Evolutionary conservation across 2,113 vertebrate genomes (phyloP).

Genomic region (Bostrychus sinensis): DNA sequence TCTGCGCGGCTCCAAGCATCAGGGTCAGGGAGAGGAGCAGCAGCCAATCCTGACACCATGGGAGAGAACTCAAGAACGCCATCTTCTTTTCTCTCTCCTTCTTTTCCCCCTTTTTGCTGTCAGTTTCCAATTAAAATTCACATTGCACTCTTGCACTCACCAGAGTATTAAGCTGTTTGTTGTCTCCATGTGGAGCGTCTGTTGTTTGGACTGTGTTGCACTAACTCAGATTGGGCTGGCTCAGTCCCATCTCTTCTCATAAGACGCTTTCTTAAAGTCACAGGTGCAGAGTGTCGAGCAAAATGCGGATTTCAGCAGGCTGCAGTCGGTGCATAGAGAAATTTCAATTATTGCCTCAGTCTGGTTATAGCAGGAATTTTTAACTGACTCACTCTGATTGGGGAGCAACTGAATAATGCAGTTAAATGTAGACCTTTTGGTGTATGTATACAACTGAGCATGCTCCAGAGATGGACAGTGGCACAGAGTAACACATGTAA

Average conservation of each 20-base stretch:
- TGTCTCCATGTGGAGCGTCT: conserved; percentile 44
- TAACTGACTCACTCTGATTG: too few relatives aligned
- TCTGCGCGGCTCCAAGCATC: conserved; percentile 61
- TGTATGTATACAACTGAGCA: too few relatives aligned
- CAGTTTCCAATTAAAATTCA: conserved; percentile 47
- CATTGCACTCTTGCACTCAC: conserved; percentile 14
- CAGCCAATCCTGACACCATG: conserved; percentile 40
- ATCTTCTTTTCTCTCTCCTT: conserved; percentile 22
- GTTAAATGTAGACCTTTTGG: too few relatives aligned
- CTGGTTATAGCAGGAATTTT: too few relatives aligned
- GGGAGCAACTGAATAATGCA: too few relatives aligned
- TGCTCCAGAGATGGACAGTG: too few relatives aligned
- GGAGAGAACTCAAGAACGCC: conserved; percentile 44
- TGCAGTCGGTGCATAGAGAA: too few relatives aligned
- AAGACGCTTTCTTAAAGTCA: conserved; percentile 36
- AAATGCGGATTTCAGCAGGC: too few relatives aligned
- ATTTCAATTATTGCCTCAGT: too few relatives aligned
- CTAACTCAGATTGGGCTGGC: conserved; percentile 37
- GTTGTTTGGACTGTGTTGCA: conserved; percentile 42
- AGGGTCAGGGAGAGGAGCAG: conserved; percentile 71
- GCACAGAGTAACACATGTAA: too few relatives aligned
- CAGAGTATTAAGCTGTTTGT: conserved; percentile 44
- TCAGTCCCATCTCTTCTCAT: conserved; percentile 36
- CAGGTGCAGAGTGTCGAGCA: conserved; percentile 49
- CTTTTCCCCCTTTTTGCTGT: conserved; percentile 6